phyloP scores from a whole-genome alignment of 2,113 vertebrate species.

The Hippocampus mohnikei region DNA sequence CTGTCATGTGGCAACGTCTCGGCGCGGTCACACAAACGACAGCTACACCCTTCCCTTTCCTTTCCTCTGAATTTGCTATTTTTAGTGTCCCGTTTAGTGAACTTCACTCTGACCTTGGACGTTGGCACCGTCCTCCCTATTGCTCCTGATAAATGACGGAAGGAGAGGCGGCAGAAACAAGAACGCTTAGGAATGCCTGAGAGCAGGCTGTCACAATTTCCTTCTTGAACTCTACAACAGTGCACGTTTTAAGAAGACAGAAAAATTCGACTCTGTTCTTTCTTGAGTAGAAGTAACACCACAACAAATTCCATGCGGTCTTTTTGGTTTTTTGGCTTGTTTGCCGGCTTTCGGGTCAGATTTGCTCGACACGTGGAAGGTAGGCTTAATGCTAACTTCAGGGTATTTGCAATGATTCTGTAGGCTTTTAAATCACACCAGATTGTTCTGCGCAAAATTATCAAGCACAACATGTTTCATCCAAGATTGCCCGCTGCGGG shows the following conservation, averaged over 20 bases:
- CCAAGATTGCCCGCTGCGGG: conserved; percentile 40
- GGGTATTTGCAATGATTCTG: background rate
- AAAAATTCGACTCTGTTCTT: no score
- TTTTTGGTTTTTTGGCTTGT: no score
- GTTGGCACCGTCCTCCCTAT: background rate
- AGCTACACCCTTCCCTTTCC: background rate
- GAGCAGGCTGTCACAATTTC: no score
- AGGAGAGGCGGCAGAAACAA: background rate
- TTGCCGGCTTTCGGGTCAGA: background rate
- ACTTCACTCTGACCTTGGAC: background rate
- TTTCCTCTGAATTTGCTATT: background rate
- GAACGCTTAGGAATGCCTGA: no score
- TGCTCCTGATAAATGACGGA: background rate
- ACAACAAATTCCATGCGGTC: no score
- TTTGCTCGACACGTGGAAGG: background rate
- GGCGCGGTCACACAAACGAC: background rate
- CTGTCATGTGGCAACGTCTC: background rate
- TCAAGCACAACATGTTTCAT: background rate
- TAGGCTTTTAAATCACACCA: background rate
- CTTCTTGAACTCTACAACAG: no score
- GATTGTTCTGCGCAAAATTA: background rate
- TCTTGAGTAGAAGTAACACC: no score
- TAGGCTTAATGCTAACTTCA: background rate
- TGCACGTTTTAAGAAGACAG: no score
- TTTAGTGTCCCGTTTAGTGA: background rate